Conservation (phyloP, 2,888 invertebrate genomes). For the Agonopterix heracliana region DNA sequence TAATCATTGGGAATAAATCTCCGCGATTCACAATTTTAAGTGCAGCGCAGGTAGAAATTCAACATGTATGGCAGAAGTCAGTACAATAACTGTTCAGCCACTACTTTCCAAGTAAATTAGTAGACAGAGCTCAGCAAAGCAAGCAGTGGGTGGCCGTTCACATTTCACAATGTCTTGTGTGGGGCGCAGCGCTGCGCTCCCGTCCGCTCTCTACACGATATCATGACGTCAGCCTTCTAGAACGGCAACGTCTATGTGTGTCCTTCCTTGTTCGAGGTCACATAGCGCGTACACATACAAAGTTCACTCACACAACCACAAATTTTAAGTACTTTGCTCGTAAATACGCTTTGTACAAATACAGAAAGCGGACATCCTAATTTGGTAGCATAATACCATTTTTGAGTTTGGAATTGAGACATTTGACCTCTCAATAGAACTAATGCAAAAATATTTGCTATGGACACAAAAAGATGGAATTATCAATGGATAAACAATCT, state of each 20-base stretch:
- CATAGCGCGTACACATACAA: slow-evolving; percentile 43
- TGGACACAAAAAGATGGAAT: neutral
- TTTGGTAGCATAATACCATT: neutral
- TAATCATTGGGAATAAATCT: slow-evolving; percentile 63
- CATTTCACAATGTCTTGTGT: slow-evolving; percentile 72
- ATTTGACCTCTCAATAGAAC: neutral
- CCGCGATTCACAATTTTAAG: slow-evolving; percentile 60
- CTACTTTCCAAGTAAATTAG: slow-evolving; percentile 64
- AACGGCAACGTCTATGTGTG: slow-evolving; percentile 53
- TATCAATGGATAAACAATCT: neutral
- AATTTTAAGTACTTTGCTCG: neutral
- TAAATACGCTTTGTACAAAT: neutral
- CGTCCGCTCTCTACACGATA: slow-evolving; percentile 27
- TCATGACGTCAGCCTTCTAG: slow-evolving; percentile 73
- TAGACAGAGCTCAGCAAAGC: slow-evolving; percentile 55
- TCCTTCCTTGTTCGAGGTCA: slow-evolving; percentile 67
- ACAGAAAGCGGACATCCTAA: neutral
- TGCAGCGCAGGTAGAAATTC: slow-evolving; percentile 57
- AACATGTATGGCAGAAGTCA: slow-evolving; percentile 68
- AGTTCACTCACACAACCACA: slow-evolving; percentile 62
- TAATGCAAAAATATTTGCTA: neutral
- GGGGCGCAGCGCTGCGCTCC: slow-evolving; percentile 57
- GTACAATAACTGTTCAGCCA: slow-evolving; percentile 69
- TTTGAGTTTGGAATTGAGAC: neutral
- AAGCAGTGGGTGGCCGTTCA: slow-evolving; percentile 72